These are phyloP conservation scores for Percopsis transmontana DNA, from an alignment of 2,113 vertebrate genomes.

Conservation along the genomic window DNA sequence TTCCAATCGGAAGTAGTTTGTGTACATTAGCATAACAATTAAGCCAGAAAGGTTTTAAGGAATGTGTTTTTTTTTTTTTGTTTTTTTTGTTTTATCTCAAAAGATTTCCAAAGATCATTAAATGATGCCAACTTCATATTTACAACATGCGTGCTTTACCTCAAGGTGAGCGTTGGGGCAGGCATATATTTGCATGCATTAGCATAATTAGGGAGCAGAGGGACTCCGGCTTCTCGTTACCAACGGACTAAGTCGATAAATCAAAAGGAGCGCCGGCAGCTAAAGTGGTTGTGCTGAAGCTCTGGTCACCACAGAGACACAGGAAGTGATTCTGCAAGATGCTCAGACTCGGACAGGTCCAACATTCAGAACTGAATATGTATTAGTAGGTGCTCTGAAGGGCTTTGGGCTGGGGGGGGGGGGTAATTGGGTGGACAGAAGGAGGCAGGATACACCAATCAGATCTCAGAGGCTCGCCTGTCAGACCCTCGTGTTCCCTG, in stretches of 20 bases:
- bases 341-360: slow-evolving; percentile 13
- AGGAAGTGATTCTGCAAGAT: slow-evolving; percentile 8
- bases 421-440: slow-evolving; percentile 51
- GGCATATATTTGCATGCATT: slow-evolving; percentile 80
- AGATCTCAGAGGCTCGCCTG: too few relatives aligned
- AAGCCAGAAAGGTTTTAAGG: slow-evolving; percentile 54
- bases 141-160: slow-evolving; percentile 75
- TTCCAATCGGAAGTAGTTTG: slow-evolving; percentile 53
- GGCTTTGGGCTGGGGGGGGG: slow-evolving; percentile 45
- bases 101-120: slow-evolving; percentile 73
- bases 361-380: slow-evolving; percentile 75
- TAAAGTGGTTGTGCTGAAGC: slow-evolving; percentile 56
- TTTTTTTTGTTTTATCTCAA: too few relatives aligned
- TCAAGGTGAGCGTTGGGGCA: slow-evolving; percentile 75
- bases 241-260: slow-evolving; percentile 77
- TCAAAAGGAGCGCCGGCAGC: slow-evolving; percentile 69
- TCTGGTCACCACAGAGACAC: slow-evolving; percentile 54
- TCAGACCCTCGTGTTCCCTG: too few relatives aligned
- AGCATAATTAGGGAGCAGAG: slow-evolving; percentile 69
- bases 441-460: slow-evolving; percentile 35
- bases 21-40: slow-evolving; percentile 69
- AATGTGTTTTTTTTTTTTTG: slow-evolving; percentile 1
- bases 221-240: slow-evolving; percentile 62
- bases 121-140: slow-evolving; percentile 75
- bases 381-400: slow-evolving; percentile 63